Conservation (phyloP, 2,797 vertebrate species). For the Champsocephalus esox region DNA sequence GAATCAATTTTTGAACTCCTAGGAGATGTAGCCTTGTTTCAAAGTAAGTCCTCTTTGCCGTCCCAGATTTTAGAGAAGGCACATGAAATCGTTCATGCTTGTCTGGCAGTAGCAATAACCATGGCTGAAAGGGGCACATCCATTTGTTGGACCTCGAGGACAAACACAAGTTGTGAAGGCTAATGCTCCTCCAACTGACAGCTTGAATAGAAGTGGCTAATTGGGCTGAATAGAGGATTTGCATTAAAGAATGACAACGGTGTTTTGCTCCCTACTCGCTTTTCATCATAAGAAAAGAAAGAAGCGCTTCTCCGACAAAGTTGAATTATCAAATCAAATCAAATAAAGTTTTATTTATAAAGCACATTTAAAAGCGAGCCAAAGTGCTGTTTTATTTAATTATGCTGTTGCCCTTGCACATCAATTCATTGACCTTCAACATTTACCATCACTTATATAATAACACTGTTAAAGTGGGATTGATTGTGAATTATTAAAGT, state of each 20-base stretch:
- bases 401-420: conserved; percentile 38
- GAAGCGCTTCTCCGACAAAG: conserved; percentile 51
- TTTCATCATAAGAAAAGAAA: conserved; percentile 55
- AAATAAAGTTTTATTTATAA: too few relatives aligned
- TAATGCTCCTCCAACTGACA: conserved; percentile 66
- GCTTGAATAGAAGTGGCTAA: conserved; percentile 74
- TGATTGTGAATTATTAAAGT: conserved; percentile 44
- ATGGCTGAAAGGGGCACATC: background rate
- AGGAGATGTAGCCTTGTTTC: background rate
- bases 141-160: conserved; percentile 30
- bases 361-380: too few relatives aligned
- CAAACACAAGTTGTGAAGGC: conserved; percentile 62
- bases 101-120: conserved; percentile 29
- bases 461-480: conserved; percentile 18
- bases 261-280: conserved; percentile 70
- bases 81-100: conserved; percentile 43
- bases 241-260: conserved; percentile 77
- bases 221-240: conserved; percentile 78
- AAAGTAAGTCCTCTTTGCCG: background rate
- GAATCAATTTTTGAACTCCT: background rate
- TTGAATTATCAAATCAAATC: conserved; percentile 43
- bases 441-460: conserved; percentile 35
- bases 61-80: conserved; percentile 7
- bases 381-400: too few relatives aligned
- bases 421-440: conserved; percentile 57